Evolutionary conservation across 2,888 invertebrate genomes (phyloP), one percentile per base, ranked within the genome.

Genomic region (Lissocephala sabroskyi): DNA sequence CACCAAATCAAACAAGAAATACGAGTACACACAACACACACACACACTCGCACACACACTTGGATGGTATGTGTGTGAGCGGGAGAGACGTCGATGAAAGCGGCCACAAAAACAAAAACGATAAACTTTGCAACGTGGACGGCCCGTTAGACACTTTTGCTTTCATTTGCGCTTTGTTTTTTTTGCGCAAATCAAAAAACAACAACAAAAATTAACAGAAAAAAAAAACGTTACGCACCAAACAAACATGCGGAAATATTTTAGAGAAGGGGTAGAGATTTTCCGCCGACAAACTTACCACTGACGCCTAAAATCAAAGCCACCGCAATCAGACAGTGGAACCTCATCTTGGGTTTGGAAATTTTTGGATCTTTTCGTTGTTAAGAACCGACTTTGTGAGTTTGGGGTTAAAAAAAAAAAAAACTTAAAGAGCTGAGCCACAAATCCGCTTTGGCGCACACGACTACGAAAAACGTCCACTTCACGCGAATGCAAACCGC

Each of bases 401-500:
- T 33, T 33, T n/a, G n/a, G 2, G 30, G 30, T 16, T 35, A 29
- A 11, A 7, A n/a, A 40, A 3, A 13, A 6, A 23, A 14, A 11
- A 26, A 6, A 26, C 4, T 37, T 3, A 40, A 5, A 40, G 23
- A 10, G 3, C n/a, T 13, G 18, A 30, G 10, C 45, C 46, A 45
- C 13, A 33, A n/a, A n/a, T n/a, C n/a, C n/a, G n/a, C n/a, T n/a
- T n/a, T n/a, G n/a, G n/a, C n/a, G n/a, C n/a, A n/a, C n/a, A n/a
- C n/a, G n/a, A n/a, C n/a, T n/a, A n/a, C n/a, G n/a, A n/a, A 43
- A 46, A 33, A 74, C 79, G 77, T 74, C 80, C 65, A 58, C 52
- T 58, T 55, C 74, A 68, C 61, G 58, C 77, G 56, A 77, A 66
- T 76, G 67, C 64, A 71, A 77, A 76, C 79, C 81, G 81, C 65